Base-by-base conservation (phyloP, 2,888 invertebrate genomes). In the Eupeodes luniger region DNA sequence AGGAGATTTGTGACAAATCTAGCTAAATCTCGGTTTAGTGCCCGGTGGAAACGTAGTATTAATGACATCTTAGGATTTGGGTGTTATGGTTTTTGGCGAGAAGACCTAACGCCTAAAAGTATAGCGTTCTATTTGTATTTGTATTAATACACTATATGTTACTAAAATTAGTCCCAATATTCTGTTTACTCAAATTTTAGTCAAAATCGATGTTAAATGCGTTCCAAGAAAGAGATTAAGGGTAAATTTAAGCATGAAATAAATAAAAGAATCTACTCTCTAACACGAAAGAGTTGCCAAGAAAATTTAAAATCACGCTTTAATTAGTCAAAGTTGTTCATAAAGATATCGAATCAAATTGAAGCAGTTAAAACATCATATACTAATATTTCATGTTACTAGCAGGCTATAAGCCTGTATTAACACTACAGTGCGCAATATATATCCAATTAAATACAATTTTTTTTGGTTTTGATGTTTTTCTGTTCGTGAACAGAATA, bases 361-460 rank as follows among this genome's bases (percentile, higher is more conserved):
- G 64, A 76, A 66, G 81, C 76, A 85, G 72, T 81, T 76, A 81
- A 85, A 85, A 72, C 57, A 34, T 57, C 2, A 47, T 14, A 53
- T 40, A 66, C n/a, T 66, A 77, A 62, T n/a, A 76, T 81, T 66
- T 72, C 70, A 69, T 85, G 76, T 70, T 72, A 40, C 72, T 40
- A 40, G 40, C 40, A 7, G 40, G 0, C 72, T 72, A 76, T 27
- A 27, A 27, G 27, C 74, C 77, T 64, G 5, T 66, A 49, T 66
- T 36, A 34, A 67, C 77, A 72, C 77, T 66, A 47, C 72, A 77
- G 36, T 67, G 51, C 6, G 6, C n/a, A 34, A 16, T 11, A 69
- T 85, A 69, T 81, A 40, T 40, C 76, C 81, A 85, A 85, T 81
- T 85, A 85, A 85, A 81, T 85, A 64, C 40, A 81, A 47, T 10